Conservation (phyloP, 2,113 vertebrate genomes). For the Oreochromis spilurus region DNA sequence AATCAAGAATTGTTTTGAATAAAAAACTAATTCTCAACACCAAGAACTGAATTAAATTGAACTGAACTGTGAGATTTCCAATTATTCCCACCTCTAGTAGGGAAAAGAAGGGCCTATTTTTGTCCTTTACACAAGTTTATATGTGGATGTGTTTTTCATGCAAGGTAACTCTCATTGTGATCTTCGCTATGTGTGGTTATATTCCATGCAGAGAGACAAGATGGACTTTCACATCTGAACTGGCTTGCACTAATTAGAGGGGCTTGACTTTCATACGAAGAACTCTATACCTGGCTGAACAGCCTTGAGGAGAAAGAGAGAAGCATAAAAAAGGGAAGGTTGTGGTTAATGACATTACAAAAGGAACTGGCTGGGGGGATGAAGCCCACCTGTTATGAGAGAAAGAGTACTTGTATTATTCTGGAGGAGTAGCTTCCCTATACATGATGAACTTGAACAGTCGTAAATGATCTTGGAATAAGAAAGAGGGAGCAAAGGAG, state of each 20-base stretch:
- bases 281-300: constrained; percentile 31
- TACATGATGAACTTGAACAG: constrained; percentile 20
- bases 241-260: constrained; percentile 42
- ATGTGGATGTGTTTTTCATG: neutral
- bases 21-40: neutral
- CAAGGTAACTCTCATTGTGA: neutral
- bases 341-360: neutral
- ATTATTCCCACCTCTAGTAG: neutral
- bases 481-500: neutral
- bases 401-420: neutral
- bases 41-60: neutral
- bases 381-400: neutral
- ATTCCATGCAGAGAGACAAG: constrained; percentile 34
- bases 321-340: neutral
- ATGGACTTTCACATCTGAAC: constrained; percentile 37
- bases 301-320: neutral
- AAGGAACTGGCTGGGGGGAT: neutral
- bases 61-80: neutral
- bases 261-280: constrained; percentile 41
- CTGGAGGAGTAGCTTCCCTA: neutral
- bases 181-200: neutral
- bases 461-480: neutral
- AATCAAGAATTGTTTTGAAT: neutral
- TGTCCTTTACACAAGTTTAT: neutral
- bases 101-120: neutral